Evolutionary conservation across 2,113 vertebrate genomes (phyloP).

Genomic region (Climacteris rufus): DNA sequence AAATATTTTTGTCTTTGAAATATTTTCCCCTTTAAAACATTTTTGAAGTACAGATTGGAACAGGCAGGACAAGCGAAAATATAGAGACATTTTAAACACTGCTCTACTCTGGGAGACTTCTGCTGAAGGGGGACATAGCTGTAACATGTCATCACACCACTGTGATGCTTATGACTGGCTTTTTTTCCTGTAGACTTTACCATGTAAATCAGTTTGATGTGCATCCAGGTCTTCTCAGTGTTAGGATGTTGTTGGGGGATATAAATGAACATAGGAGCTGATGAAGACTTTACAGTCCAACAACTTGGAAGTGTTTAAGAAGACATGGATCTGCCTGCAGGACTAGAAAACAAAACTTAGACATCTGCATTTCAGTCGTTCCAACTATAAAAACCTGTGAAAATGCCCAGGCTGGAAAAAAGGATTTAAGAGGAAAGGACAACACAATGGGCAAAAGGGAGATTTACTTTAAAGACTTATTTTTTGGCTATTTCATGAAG

Average conservation of each 20-base stretch:
- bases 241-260: not conserved
- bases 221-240: not conserved
- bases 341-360: not conserved
- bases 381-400: not conserved
- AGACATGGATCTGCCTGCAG: not conserved
- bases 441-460: not conserved
- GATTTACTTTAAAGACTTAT: not conserved
- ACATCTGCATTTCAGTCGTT: not conserved
- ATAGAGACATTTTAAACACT: not conserved
- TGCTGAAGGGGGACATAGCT: not conserved
- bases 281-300: not conserved
- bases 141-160: not conserved
- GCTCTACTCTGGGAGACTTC: not conserved
- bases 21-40: not conserved
- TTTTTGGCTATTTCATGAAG: not conserved
- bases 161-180: not conserved
- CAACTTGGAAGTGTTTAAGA: not conserved
- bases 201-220: rapidly evolving
- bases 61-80: not conserved
- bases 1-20: not conserved
- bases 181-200: not conserved
- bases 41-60: not conserved
- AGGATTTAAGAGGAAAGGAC: not conserved
- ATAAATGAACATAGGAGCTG: not conserved
- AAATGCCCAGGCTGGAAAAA: not conserved